Evolutionary conservation across 2,113 vertebrate genomes (phyloP).

Genomic region (Cinclus mexicanus): DNA sequence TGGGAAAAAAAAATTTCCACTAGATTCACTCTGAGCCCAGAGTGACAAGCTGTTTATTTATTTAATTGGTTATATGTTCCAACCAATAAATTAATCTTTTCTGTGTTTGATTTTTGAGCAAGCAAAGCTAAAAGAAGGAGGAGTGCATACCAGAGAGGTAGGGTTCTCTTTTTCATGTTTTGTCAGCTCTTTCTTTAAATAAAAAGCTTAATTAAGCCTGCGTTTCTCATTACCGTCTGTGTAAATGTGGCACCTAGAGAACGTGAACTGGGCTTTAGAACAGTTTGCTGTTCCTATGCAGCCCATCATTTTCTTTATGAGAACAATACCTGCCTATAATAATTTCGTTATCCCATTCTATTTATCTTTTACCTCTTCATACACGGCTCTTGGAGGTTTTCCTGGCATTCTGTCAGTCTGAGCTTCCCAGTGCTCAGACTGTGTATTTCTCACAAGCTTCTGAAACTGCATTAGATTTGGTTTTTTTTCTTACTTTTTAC

Average conservation of each 20-base stretch:
- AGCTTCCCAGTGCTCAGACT: not conserved
- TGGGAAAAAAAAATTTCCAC: constrained; percentile 33
- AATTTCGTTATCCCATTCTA: not conserved
- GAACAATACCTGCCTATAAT: not conserved
- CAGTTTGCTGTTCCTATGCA: not conserved
- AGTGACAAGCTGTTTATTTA: constrained; percentile 41
- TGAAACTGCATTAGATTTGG: not conserved
- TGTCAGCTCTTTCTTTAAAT: not conserved
- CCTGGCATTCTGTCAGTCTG: not conserved
- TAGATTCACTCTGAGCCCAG: not conserved
- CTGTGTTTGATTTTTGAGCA: constrained; percentile 11
- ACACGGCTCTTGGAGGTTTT: not conserved
- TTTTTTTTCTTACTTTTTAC: not conserved
- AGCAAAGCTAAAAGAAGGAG: not conserved
- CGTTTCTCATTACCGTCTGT: not conserved
- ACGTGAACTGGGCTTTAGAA: not conserved
- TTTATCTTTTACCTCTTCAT: not conserved
- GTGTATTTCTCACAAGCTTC: not conserved
- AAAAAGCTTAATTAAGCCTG: not conserved
- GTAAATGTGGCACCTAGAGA: not conserved
- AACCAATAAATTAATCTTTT: not conserved
- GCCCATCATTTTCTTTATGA: not conserved
- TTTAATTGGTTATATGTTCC: constrained; percentile 39
- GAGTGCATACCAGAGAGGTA: not conserved
- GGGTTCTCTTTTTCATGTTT: not conserved